These are phyloP conservation scores for Aphyosemion australe DNA, from an alignment of 2,113 vertebrate species.

Conservation along the genomic window DNA sequence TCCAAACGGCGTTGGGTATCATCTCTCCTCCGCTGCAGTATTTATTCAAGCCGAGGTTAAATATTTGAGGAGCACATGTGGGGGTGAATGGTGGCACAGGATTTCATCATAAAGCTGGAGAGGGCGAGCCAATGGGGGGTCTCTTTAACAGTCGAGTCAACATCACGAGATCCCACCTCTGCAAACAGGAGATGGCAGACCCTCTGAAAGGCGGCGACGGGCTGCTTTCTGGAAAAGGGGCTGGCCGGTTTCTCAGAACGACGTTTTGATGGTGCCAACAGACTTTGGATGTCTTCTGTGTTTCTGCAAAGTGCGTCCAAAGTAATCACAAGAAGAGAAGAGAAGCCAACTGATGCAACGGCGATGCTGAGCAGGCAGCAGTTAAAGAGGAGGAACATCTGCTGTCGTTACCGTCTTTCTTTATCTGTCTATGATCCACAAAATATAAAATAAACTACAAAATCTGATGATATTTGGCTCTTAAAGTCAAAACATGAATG, in stretches of 20 bases:
- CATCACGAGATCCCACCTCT: slow-evolving; percentile 60
- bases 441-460: too few species aligned
- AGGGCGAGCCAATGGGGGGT: slow-evolving; percentile 72
- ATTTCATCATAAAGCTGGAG: slow-evolving; percentile 78
- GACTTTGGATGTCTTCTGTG: slow-evolving; percentile 8
- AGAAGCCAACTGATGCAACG: too few species aligned
- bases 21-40: slow-evolving; percentile 50
- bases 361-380: too few species aligned
- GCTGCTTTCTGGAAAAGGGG: slow-evolving; percentile 61
- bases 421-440: too few species aligned
- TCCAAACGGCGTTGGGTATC: slow-evolving; percentile 49
- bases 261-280: too few species aligned
- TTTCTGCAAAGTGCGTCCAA: too few species aligned
- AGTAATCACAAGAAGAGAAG: too few species aligned
- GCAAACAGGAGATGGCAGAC: slow-evolving; percentile 70
- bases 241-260: slow-evolving; percentile 70
- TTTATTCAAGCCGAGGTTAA: slow-evolving; percentile 75
- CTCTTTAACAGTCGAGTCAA: slow-evolving; percentile 79
- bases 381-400: not conserved
- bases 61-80: slow-evolving; percentile 81
- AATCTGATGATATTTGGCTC: too few species aligned
- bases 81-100: slow-evolving; percentile 74
- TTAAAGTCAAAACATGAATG: too few species aligned
- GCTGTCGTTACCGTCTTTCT: not conserved
- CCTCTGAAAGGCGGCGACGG: slow-evolving; percentile 35